Conservation (phyloP, 1,140 invertebrate genomes). For the Alviniconcha marisindica region DNA sequence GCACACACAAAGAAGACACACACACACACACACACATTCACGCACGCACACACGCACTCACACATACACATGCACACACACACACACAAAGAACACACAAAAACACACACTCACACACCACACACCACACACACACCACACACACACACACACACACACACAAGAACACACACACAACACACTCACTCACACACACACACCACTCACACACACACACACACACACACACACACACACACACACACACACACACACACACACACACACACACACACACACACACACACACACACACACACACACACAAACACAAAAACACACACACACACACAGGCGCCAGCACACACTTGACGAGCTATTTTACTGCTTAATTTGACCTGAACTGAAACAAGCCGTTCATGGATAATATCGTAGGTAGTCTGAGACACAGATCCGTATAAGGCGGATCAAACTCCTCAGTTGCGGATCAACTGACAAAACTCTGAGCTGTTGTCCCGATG, state of each 20-base stretch:
- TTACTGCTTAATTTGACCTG: no score
- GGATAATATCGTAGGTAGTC: no score
- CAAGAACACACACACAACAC: neutral
- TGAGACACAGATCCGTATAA: no score
- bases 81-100: no score
- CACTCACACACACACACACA: neutral
- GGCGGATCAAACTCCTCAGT: no score
- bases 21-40: neutral
- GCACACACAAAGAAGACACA: no score
- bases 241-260: conserved; percentile 7
- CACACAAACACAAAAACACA: conserved; percentile 1
- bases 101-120: neutral
- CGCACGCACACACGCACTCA: neutral
- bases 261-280: conserved; percentile 3
- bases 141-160: neutral
- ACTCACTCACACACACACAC: neutral
- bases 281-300: conserved; percentile 14
- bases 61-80: neutral
- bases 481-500: no score
- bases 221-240: conserved; percentile 1
- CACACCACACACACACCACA: no score
- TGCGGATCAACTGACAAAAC: no score
- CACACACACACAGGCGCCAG: neutral
- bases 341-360: no score
- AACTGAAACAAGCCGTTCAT: no score